Conservation (phyloP, 2,888 invertebrate species). For the Xylota segnis region DNA sequence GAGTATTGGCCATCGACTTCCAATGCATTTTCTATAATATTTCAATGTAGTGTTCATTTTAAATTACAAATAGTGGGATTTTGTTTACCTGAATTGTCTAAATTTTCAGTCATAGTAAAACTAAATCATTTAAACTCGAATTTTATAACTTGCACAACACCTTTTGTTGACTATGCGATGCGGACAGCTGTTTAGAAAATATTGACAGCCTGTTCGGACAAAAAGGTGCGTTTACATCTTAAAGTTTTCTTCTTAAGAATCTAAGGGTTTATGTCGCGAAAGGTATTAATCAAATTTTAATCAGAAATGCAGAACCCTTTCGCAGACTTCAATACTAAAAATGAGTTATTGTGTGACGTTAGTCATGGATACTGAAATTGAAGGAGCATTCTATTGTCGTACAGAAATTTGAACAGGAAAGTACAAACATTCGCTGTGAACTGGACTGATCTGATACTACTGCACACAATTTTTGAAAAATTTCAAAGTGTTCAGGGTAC, state of each 20-base stretch:
- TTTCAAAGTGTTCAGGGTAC: no score
- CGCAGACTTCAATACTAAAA: no score
- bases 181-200: conserved; percentile 8
- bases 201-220: neutral
- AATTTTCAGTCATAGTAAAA: conserved; percentile 30
- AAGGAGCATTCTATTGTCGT: no score
- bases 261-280: no score
- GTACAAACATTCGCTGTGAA: no score
- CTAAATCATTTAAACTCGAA: neutral
- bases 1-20: conserved; percentile 36
- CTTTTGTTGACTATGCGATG: neutral
- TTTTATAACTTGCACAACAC: neutral
- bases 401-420: no score
- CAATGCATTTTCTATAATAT: conserved; percentile 14
- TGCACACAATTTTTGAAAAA: no score
- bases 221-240: conserved; percentile 5
- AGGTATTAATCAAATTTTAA: no score
- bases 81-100: conserved; percentile 51
- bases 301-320: no score
- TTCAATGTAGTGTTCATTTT: neutral
- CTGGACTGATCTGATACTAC: no score
- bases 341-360: no score
- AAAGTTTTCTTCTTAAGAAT: neutral
- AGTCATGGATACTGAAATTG: no score
- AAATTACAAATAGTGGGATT: neutral